phyloP scores from a whole-genome alignment of 2,888 invertebrate genomes.

The Empis stercorea region DNA sequence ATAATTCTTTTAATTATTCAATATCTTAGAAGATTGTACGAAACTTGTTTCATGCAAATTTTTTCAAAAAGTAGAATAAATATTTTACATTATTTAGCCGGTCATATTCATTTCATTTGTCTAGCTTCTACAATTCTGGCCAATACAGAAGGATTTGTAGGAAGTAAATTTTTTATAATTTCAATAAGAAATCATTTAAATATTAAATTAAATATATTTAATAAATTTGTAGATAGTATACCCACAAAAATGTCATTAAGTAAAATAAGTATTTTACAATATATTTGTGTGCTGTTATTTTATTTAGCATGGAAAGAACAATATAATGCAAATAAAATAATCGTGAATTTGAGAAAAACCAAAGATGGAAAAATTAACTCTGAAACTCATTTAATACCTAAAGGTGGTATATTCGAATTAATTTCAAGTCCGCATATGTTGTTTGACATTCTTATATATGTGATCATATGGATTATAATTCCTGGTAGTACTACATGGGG shows the following conservation, averaged over 20 bases:
- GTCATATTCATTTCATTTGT: constrained; percentile 65
- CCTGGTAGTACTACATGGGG: constrained; percentile 57
- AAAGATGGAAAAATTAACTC: constrained; percentile 50
- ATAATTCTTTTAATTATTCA: constrained; percentile 53
- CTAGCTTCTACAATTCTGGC: constrained; percentile 49
- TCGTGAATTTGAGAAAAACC: constrained; percentile 67
- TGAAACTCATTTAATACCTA: constrained; percentile 60
- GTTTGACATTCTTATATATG: constrained; percentile 63
- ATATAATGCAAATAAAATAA: constrained; percentile 53
- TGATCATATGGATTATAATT: constrained; percentile 49
- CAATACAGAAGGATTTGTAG: constrained; percentile 55
- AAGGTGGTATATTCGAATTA: constrained; percentile 62
- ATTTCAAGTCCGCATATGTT: constrained; percentile 76
- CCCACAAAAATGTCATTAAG: constrained; percentile 20
- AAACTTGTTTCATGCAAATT: constrained; percentile 66
- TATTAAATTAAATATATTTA: too few relatives aligned
- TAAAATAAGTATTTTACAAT: constrained; percentile 22
- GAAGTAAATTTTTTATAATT: constrained; percentile 16
- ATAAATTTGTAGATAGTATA: constrained; percentile 15
- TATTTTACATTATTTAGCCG: constrained; percentile 61
- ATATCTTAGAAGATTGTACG: constrained; percentile 62
- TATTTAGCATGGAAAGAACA: constrained; percentile 65
- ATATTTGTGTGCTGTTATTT: constrained; percentile 46
- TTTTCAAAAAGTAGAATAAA: constrained; percentile 73
- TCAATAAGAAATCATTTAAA: too few relatives aligned